Conservation (phyloP, 2,797 vertebrate species). For the Hydrophis major region DNA sequence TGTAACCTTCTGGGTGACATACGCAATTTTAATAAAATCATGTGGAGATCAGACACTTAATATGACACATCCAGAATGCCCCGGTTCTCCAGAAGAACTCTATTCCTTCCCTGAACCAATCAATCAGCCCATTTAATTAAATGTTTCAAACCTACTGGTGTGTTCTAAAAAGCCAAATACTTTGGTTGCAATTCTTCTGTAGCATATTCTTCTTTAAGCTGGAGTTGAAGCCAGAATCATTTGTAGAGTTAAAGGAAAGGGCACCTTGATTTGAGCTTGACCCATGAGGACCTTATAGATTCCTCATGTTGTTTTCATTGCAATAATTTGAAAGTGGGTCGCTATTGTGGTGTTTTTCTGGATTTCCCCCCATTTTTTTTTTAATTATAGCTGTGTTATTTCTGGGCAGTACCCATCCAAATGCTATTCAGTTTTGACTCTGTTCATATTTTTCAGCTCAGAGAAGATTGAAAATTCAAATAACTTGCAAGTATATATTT, state of each 20-base stretch:
- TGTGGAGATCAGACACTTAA: background rate
- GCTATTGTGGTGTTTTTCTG: background rate
- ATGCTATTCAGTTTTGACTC: background rate
- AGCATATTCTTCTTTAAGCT: background rate
- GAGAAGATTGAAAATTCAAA: background rate
- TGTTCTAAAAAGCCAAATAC: background rate
- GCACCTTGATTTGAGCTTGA: background rate
- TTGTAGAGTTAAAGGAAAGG: background rate
- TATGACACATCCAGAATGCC: background rate
- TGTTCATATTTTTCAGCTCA: background rate
- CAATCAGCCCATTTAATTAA: background rate
- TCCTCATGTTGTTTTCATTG: background rate
- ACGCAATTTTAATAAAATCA: conserved; percentile 47
- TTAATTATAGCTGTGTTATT: background rate
- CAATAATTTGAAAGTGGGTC: background rate
- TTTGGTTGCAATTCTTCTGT: background rate
- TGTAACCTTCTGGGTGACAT: conserved; percentile 75
- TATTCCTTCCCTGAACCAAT: background rate
- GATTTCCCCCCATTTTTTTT: background rate
- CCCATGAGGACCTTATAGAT: background rate
- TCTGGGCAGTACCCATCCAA: background rate
- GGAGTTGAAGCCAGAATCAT: background rate
- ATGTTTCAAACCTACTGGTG: background rate
- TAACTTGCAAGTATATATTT: background rate
- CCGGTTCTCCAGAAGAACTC: background rate